Evolutionary conservation across 2,113 vertebrate genomes (phyloP).

Genomic region (Cavia aperea): DNA sequence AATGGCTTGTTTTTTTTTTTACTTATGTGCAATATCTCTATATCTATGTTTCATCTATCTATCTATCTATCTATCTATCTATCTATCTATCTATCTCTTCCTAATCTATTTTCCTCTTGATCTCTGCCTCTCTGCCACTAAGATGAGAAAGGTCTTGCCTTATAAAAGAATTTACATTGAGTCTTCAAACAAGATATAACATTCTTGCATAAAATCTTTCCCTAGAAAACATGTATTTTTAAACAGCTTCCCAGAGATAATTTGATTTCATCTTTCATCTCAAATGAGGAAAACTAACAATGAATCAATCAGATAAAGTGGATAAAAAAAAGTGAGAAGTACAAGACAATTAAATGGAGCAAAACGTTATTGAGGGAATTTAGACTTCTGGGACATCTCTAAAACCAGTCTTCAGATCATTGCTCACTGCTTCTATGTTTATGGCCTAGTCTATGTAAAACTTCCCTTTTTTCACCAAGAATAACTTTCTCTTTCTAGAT

Average conservation of each 20-base stretch:
- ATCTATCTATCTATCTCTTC: not conserved
- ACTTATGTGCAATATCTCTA: not conserved
- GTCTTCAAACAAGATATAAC: not conserved
- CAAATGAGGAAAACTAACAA: not conserved
- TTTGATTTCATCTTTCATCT: not conserved
- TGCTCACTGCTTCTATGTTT: not conserved
- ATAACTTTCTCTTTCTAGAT: conserved; percentile 1
- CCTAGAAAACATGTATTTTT: not conserved
- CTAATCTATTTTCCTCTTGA: not conserved
- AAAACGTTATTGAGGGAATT: not conserved
- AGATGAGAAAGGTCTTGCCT: not conserved
- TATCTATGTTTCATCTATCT: not conserved
- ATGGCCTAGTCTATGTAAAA: not conserved
- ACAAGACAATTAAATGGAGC: not conserved
- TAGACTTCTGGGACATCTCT: not conserved
- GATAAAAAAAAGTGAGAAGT: not conserved
- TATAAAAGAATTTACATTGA: not conserved
- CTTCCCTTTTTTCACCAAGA: not conserved
- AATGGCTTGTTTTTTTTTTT: not conserved
- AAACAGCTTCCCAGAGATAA: not conserved
- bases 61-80: not conserved
- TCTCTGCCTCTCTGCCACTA: not conserved
- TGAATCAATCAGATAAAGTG: not conserved
- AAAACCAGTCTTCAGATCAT: not conserved
- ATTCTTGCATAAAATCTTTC: not conserved